These are phyloP conservation scores for Lepus timidus DNA, from an alignment of 2,113 vertebrate species.

Conservation along the genomic window DNA sequence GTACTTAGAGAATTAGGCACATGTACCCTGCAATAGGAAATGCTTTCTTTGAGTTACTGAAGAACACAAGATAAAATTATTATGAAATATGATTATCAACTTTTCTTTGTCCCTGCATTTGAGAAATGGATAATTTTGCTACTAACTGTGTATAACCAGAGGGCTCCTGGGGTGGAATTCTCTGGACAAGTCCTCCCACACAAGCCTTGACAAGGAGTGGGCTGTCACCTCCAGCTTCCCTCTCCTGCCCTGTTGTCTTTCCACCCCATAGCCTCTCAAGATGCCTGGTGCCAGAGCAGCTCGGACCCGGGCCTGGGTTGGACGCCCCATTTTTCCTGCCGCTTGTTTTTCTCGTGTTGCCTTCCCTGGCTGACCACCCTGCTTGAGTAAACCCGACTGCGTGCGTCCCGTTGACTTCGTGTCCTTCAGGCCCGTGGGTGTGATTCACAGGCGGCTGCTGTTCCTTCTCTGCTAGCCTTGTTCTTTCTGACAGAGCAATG, in stretches of 20 bases:
- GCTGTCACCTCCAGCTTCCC: not conserved
- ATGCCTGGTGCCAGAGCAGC: not conserved
- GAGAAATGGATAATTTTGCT: not conserved
- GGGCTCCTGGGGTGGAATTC: not conserved
- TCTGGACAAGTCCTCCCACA: not conserved
- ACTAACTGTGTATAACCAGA: accelerated
- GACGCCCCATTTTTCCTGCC: not conserved
- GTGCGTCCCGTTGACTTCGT: not conserved
- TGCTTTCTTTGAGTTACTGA: not conserved
- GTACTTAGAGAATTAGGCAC: not conserved
- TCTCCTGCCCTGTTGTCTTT: not conserved
- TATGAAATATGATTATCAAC: not conserved
- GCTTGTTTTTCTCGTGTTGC: not conserved
- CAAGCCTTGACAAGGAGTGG: too few relatives aligned
- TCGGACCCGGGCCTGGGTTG: not conserved
- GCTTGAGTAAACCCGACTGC: not conserved
- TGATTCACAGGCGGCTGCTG: not conserved
- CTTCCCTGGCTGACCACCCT: not conserved
- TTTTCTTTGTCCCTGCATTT: not conserved
- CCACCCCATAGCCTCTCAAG: not conserved
- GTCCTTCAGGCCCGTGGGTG: not conserved
- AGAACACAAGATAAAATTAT: not conserved
- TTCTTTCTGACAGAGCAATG: not conserved
- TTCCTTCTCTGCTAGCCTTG: not conserved
- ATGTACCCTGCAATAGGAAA: not conserved